Percentiles rank a stretch among this genome's conserved stretches.
phyloP scores from a whole-genome alignment of 2,113 vertebrate genomes.

The Pristiophorus japonicus region DNA sequence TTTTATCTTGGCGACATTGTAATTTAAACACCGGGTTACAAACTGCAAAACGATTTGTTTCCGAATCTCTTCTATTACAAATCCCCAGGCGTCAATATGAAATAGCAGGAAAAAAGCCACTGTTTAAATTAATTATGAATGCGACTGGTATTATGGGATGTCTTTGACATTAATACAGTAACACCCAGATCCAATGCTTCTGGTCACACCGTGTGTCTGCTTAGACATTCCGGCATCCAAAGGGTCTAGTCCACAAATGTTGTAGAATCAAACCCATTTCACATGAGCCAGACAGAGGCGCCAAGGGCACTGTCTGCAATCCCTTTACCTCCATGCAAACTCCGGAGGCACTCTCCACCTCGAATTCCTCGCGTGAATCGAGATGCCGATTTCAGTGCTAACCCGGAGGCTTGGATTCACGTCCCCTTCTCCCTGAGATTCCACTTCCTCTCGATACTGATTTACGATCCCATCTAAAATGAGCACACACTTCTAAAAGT shows the following conservation, averaged over 20 bases:
- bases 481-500: neutral
- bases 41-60: neutral
- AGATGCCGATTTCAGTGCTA: neutral
- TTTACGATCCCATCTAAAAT: neutral
- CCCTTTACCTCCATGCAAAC: neutral
- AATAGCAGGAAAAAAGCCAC: neutral
- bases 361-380: neutral
- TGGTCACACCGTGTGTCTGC: neutral
- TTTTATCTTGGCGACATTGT: neutral
- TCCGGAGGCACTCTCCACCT: neutral
- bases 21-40: neutral
- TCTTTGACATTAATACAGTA: neutral
- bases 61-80: neutral
- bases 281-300: neutral
- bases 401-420: too few species aligned
- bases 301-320: neutral
- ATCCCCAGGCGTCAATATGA: neutral
- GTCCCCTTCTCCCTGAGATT: neutral
- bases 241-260: neutral
- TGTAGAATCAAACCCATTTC: neutral
- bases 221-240: neutral
- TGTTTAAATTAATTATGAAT: neutral
- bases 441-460: neutral
- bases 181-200: neutral
- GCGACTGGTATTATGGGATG: neutral